Percentiles rank a stretch among this genome's conserved stretches.
Evolutionary conservation across 92 coral and sea anemone species (phyloP).

Genomic region (Zoanthus solanderi): DNA sequence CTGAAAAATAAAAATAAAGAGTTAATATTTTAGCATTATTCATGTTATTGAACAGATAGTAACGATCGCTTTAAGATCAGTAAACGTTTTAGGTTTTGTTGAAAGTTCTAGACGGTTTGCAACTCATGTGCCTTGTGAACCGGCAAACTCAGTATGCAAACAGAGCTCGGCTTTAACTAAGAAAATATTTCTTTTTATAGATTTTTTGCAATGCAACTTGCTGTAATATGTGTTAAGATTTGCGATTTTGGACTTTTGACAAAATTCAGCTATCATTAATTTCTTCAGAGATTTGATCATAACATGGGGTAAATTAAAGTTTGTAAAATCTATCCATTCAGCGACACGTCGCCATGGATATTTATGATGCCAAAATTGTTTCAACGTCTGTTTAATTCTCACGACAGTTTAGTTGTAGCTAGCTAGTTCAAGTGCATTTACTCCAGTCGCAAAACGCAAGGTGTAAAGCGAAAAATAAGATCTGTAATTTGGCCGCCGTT

Average conservation of each 20-base stretch:
- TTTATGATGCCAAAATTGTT: neutral
- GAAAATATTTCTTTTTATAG: no score
- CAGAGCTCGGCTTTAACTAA: no score
- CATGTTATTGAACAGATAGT: neutral
- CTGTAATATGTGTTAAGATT: neutral
- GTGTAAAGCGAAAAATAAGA: neutral
- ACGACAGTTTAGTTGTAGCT: neutral
- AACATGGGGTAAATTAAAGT: neutral
- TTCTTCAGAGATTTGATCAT: neutral
- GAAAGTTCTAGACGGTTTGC: no score
- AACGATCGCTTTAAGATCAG: no score
- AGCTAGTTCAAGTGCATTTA: neutral
- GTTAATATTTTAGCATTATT: neutral
- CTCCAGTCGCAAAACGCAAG: neutral
- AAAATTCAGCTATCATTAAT: neutral
- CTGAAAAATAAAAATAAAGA: conserved; percentile 20
- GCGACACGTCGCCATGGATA: neutral
- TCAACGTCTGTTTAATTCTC: neutral
- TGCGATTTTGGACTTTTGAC: neutral
- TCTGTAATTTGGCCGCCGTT: neutral
- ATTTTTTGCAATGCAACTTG: neutral
- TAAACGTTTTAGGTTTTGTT: no score
- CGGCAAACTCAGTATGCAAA: no score
- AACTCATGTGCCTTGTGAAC: no score
- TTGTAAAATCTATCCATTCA: neutral